phyloP scores from a whole-genome alignment of 1,140 invertebrate genomes.

The Drosophila persimilis region DNA sequence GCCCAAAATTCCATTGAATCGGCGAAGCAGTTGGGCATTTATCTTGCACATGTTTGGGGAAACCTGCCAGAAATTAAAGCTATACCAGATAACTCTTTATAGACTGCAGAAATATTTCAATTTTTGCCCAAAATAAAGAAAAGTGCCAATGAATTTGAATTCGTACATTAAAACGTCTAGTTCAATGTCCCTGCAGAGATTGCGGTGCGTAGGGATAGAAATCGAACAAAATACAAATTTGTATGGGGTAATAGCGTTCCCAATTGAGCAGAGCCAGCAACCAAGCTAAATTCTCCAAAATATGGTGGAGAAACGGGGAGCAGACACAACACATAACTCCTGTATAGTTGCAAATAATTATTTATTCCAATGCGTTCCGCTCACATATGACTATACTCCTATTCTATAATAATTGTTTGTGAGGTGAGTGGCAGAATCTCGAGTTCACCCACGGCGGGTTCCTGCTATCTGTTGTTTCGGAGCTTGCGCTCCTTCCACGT shows the following conservation, averaged over 20 bases:
- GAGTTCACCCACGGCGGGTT: slow-evolving; percentile 24
- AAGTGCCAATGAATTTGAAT: too few relatives aligned
- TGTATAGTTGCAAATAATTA: slow-evolving; percentile 32
- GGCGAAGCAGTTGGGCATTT: slow-evolving; percentile 56
- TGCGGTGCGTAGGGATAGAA: too few relatives aligned
- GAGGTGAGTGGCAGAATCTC: slow-evolving; percentile 39
- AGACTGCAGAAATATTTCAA: too few relatives aligned
- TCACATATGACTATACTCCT: slow-evolving; percentile 23
- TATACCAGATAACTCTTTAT: too few relatives aligned
- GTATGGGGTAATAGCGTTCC: too few relatives aligned
- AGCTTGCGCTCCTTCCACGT: slow-evolving; percentile 92
- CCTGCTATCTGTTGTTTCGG: slow-evolving; percentile 77
- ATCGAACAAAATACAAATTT: too few relatives aligned
- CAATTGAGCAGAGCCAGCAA: too few relatives aligned
- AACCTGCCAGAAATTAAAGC: slow-evolving; percentile 20
- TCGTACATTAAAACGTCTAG: too few relatives aligned
- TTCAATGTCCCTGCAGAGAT: too few relatives aligned
- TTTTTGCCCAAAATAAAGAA: too few relatives aligned
- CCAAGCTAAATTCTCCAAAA: too few relatives aligned
- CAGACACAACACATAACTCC: neutral
- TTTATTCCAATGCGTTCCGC: slow-evolving; percentile 48
- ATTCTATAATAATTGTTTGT: slow-evolving; percentile 58
- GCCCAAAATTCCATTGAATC: slow-evolving; percentile 70
- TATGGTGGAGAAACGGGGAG: too few relatives aligned
- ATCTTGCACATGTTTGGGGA: slow-evolving; percentile 67